Conservation (phyloP, 2,113 vertebrate genomes). For the Ammospiza nelsoni region DNA sequence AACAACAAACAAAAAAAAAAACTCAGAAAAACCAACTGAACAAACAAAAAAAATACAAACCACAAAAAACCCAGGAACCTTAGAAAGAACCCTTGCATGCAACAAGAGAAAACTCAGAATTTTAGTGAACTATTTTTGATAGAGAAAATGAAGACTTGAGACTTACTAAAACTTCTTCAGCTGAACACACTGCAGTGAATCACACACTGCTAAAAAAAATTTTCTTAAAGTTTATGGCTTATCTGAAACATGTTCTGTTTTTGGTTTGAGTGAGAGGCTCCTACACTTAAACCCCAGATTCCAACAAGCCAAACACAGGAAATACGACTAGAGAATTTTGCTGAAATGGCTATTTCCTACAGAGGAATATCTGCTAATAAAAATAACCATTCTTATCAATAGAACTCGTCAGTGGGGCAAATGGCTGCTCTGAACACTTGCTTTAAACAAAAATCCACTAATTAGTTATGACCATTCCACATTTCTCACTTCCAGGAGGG, state of each 20-base stretch:
- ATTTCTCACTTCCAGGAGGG: not conserved
- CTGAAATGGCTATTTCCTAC: not conserved
- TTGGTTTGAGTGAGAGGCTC: not conserved
- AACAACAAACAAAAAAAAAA: not conserved
- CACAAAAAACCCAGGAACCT: not conserved
- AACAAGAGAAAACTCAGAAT: not conserved
- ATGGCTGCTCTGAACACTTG: not conserved
- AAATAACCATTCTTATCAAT: not conserved
- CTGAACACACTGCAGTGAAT: not conserved
- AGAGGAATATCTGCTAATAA: not conserved
- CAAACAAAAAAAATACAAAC: not conserved
- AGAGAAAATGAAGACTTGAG: not conserved
- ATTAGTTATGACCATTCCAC: not conserved
- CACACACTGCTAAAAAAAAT: not conserved
- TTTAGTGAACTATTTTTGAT: not conserved
- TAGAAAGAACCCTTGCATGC: not conserved
- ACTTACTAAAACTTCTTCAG: not conserved
- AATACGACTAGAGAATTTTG: accelerated
- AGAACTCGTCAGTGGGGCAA: not conserved
- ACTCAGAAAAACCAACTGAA: not conserved
- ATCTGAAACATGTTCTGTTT: not conserved
- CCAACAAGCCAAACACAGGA: not conserved
- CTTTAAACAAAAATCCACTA: not conserved
- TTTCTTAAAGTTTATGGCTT: not conserved
- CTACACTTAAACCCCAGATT: not conserved